These are phyloP conservation scores for Semaprochilodus insignis DNA, from an alignment of 2,797 vertebrate genomes.

Conservation along the genomic window DNA sequence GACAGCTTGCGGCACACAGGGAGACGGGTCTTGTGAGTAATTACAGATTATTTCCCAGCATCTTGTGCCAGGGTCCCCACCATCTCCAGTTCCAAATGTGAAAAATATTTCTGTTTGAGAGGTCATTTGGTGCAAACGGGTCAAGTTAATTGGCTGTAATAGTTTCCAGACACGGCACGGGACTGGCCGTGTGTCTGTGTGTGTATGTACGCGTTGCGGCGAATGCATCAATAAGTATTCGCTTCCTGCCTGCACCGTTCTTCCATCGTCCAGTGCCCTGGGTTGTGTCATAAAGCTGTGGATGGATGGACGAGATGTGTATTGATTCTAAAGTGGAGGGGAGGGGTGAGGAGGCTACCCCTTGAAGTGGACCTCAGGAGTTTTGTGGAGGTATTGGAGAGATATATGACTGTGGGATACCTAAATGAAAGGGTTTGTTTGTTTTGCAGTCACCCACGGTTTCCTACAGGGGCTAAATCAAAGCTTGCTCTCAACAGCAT, in stretches of 20 bases:
- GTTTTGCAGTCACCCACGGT: conserved; percentile 60
- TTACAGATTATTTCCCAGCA: conserved; percentile 85
- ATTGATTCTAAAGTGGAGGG: conserved; percentile 41
- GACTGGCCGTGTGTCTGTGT: conserved; percentile 80
- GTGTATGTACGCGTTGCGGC: conserved; percentile 81
- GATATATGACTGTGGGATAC: conserved; percentile 58
- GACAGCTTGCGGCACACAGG: conserved; percentile 71
- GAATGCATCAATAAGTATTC: conserved; percentile 88
- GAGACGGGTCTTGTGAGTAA: conserved; percentile 83
- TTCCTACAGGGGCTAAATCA: conserved; percentile 60
- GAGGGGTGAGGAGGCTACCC: conserved; percentile 19
- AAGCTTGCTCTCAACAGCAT: conserved; percentile 57
- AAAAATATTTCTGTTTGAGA: conserved; percentile 88
- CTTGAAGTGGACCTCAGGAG: conserved; percentile 53
- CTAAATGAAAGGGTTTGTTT: conserved; percentile 57
- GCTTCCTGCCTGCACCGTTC: conserved; percentile 91
- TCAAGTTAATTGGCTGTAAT: conserved; percentile 95
- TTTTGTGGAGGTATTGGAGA: conserved; percentile 53
- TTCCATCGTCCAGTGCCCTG: conserved; percentile 79
- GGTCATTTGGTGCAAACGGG: conserved; percentile 92
- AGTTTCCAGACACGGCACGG: conserved; percentile 92
- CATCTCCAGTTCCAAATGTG: conserved; percentile 84
- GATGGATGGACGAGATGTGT: conserved; percentile 48
- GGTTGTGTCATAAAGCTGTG: conserved; percentile 82
- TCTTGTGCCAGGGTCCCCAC: conserved; percentile 80